Conservation (phyloP, 2,113 vertebrate genomes). For the Gnathonemus longibarbis region DNA sequence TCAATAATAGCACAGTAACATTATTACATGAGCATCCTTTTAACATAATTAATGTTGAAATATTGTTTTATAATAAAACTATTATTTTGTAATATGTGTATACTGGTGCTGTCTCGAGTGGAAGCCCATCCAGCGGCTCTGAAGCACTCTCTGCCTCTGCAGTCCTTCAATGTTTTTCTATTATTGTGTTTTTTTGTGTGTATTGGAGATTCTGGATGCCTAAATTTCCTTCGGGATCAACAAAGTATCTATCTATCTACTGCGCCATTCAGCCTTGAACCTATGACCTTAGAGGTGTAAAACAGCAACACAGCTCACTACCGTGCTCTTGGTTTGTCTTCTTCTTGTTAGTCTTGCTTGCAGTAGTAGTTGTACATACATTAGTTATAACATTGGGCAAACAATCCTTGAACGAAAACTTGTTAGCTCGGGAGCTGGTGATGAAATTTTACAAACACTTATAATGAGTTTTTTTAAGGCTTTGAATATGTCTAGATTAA, state of each 20-base stretch:
- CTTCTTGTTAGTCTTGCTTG: not conserved
- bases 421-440: not conserved
- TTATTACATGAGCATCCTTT: not conserved
- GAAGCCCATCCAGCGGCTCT: no score
- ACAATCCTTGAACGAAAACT: not conserved
- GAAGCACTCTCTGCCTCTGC: no score
- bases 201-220: no score
- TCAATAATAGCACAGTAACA: not conserved
- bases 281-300: not conserved
- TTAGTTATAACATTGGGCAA: not conserved
- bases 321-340: not conserved
- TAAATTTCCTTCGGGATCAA: no score
- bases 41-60: not conserved
- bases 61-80: not conserved
- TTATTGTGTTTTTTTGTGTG: no score
- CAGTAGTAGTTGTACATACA: not conserved
- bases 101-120: no score
- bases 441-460: not conserved
- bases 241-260: no score
- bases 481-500: not conserved
- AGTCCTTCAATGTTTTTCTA: no score
- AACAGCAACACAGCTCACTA: not conserved
- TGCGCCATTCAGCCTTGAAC: not conserved
- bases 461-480: not conserved
- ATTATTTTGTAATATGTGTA: not conserved